A percentile compares a stretch with the other conserved stretches of the same genome.
These are phyloP conservation scores for Hylaeus volcanicus DNA, from an alignment of 1,140 invertebrate genomes.

Conservation along the genomic window DNA sequence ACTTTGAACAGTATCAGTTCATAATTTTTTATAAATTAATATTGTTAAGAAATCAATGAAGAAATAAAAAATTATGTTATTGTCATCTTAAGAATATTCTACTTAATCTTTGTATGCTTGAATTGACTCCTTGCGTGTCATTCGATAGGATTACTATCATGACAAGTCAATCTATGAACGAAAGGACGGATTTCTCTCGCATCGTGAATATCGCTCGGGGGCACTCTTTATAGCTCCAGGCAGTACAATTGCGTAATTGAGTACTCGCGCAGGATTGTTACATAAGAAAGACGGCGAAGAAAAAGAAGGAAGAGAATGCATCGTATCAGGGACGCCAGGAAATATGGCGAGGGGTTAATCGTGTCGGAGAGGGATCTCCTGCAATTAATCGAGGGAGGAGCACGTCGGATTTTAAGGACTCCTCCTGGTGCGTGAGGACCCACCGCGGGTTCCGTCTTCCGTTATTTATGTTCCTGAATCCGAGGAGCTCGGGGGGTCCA, in stretches of 20 bases:
- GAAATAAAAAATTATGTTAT: no score
- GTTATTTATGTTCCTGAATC: constrained; percentile 74
- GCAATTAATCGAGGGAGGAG: constrained; percentile 66
- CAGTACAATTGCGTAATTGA: constrained; percentile 16
- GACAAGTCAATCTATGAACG: no score
- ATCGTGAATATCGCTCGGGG: no score
- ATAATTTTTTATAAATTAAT: no score
- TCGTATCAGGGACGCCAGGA: constrained; percentile 36
- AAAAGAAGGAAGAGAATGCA: neutral
- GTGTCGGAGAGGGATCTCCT: constrained; percentile 41
- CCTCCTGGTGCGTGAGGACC: constrained; percentile 61
- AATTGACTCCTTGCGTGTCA: no score
- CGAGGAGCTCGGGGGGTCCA: constrained; percentile 71
- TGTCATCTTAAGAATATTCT: no score
- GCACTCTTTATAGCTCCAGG: no score
- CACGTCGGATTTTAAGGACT: constrained; percentile 66
- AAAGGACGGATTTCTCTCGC: no score
- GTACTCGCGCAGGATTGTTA: neutral
- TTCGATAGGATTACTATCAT: no score
- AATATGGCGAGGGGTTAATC: constrained; percentile 44
- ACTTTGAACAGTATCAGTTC: no score
- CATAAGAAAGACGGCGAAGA: neutral
- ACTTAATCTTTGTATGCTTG: no score
- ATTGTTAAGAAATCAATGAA: no score
- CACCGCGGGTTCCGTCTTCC: constrained; percentile 66